These are phyloP conservation scores for Pavo muticus DNA, from an alignment of 2,113 vertebrate species.

Conservation along the genomic window DNA sequence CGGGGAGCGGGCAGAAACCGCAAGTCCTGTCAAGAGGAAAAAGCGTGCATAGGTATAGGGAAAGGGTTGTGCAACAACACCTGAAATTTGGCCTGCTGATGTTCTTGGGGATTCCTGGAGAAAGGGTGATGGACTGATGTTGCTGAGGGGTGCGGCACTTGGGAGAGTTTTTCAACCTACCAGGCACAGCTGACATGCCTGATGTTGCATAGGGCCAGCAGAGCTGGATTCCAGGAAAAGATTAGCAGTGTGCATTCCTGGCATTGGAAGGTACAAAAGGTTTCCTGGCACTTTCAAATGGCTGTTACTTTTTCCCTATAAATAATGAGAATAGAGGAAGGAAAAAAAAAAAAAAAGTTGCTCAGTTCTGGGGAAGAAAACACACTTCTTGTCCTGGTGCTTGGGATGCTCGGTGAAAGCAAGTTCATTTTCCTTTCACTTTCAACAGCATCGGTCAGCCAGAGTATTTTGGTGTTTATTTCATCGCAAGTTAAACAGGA, in stretches of 20 bases:
- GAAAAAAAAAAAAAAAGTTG: background rate
- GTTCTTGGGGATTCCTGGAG: background rate
- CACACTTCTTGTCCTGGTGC: background rate
- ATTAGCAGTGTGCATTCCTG: background rate
- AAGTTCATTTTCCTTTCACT: background rate
- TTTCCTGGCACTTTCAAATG: background rate
- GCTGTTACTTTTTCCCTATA: background rate
- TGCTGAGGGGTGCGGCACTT: rapidly evolving
- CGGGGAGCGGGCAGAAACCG: no score
- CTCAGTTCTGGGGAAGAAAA: background rate
- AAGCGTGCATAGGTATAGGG: background rate
- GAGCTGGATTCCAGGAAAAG: background rate
- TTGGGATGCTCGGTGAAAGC: background rate
- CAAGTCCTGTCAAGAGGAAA: rapidly evolving
- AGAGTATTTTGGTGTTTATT: background rate
- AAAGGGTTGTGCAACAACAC: background rate
- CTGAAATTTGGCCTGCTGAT: background rate
- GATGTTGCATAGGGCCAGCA: background rate
- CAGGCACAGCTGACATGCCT: rapidly evolving
- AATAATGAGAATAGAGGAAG: background rate
- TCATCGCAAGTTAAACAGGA: background rate
- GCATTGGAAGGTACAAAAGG: background rate
- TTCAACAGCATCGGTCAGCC: background rate
- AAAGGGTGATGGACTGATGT: background rate
- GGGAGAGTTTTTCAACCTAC: background rate